Conservation (phyloP, 1,140 invertebrate species). For the Trachymyrmex cornetzi region DNA sequence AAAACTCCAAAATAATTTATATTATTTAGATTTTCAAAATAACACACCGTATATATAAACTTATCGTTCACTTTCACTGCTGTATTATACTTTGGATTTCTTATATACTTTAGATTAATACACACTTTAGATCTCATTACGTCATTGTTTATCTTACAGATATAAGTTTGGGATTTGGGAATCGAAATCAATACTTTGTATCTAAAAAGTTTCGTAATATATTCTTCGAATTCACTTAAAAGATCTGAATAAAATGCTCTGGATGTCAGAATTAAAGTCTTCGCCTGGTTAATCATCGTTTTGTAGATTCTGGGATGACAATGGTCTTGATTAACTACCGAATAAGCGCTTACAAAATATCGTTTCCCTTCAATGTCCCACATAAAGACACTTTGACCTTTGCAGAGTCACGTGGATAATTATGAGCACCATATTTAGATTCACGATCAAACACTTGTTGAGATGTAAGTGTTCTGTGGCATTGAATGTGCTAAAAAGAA, state of each 20-base stretch:
- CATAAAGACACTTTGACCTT: conserved; percentile 95
- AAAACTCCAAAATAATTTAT: too few species aligned
- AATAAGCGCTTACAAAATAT: conserved; percentile 99
- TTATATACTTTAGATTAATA: conserved; percentile 28
- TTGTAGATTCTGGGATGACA: conserved; percentile 98
- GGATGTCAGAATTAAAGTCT: conserved; percentile 90
- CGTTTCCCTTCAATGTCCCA: conserved; percentile 98
- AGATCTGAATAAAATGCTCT: conserved; percentile 98
- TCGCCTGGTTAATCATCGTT: conserved; percentile 92
- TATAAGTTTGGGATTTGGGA: neutral
- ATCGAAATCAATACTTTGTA: conserved; percentile 59
- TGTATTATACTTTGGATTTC: conserved; percentile 5
- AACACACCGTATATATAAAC: neutral
- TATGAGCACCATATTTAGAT: conserved; percentile 96
- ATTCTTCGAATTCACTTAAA: conserved; percentile 98
- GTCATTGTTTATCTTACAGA: conserved; percentile 51
- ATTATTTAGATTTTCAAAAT: neutral
- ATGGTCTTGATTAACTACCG: conserved; percentile 99
- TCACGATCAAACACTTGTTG: conserved; percentile 93
- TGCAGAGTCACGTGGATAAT: conserved; percentile 98
- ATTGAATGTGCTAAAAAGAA: conserved; percentile 12
- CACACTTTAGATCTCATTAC: neutral
- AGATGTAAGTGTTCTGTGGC: conserved; percentile 82
- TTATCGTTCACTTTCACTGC: neutral
- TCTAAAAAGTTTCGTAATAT: conserved; percentile 95